Base-by-base conservation (phyloP, 2,888 invertebrate species). In the Psococerastis gibbosa region DNA sequence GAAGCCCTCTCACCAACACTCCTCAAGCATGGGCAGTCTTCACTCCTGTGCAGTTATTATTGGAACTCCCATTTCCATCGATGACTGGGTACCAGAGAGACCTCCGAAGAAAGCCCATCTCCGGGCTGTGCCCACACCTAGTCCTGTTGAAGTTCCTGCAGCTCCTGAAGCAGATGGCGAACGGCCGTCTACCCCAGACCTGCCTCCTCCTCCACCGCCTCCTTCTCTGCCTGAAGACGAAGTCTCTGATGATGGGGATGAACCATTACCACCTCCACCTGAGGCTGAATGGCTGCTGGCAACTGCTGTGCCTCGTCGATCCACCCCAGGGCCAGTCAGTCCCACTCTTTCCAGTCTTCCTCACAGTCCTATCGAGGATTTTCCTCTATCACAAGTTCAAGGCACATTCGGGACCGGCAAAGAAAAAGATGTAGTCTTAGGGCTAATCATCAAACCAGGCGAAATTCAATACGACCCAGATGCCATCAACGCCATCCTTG, bases 101-200 rank as follows among this genome's bases (percentile, higher is more conserved):
- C 82, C 82, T 9, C 81, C 81, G 3, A 82, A 82, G 60, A 79
- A 80, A 59, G 77, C 79, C 2, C 71, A 74, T 54, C 62, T 77
- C 46, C 57, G 73, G 51, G 63, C 60, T 3, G 60, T 61, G 52
- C 64, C 43, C 61, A 41, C 41, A 9, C 48, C 49, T n/a, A 42
- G 20, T 32, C 22, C 41, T 20, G 43, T 33, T 32, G 17, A 16
- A 27, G 3, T 13, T 22, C 32, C 23, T 3, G 11, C 16, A 17
- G 23, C 22, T 15, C 33, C 23, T 16, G 34, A 20, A 31, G 27
- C 27, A 11, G 45, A 38, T 33, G 44, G 11, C 15, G 23, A n/a
- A 9, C 31, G 33, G 11, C 32, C 32, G 32, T 11, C 35, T 22
- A 15, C 45, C 13, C 35, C 42, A 27, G 15, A 31, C 13, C 5